phyloP scores from a whole-genome alignment of 2,888 invertebrate species.

The Nomada flava region DNA sequence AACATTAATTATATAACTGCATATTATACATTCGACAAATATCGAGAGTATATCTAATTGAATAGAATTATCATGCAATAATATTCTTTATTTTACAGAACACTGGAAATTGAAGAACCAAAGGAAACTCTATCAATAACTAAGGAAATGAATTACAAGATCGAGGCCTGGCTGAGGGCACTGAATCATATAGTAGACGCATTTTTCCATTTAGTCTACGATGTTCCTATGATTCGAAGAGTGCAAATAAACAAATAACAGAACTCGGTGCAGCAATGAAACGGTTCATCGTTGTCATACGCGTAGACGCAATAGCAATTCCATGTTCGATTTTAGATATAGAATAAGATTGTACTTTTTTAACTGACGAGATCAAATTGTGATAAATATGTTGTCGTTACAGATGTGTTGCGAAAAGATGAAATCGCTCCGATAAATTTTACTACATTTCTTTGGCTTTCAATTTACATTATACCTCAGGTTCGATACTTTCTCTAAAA shows the following conservation, averaged over 20 bases:
- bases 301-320: not conserved
- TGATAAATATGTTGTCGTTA: not conserved
- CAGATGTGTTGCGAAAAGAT: too few relatives aligned
- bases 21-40: not conserved
- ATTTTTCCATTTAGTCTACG: conserved; percentile 86
- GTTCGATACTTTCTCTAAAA: not conserved
- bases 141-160: conserved; percentile 85
- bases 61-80: not conserved
- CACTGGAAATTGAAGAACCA: conserved; percentile 56
- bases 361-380: not conserved
- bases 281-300: not conserved
- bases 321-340: not conserved
- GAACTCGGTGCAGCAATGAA: not conserved
- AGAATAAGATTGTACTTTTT: conserved; percentile 4
- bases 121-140: conserved; percentile 83
- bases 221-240: conserved; percentile 86
- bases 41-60: not conserved
- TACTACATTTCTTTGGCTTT: too few relatives aligned
- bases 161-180: conserved; percentile 85
- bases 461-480: too few relatives aligned
- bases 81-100: conserved; percentile 62
- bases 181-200: conserved; percentile 86
- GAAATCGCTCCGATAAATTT: too few relatives aligned
- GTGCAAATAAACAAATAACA: conserved; percentile 72
- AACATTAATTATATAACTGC: not conserved